These are phyloP conservation scores for Eunapius fragilis DNA, from an alignment of 37 sponge, comb jelly and placozoan species.

Conservation along the genomic window DNA sequence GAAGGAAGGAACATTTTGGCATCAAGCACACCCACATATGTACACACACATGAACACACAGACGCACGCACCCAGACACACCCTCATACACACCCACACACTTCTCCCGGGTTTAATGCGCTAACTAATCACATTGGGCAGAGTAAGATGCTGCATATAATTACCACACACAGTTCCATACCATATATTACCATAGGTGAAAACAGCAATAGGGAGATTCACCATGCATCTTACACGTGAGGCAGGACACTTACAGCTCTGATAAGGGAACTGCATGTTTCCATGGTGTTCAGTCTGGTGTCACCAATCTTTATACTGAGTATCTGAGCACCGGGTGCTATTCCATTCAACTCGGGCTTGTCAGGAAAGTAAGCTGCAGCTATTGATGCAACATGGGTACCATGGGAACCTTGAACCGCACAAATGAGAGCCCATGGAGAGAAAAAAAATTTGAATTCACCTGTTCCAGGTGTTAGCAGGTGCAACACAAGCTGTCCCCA, in stretches of 20 bases:
- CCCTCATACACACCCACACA: too few relatives aligned
- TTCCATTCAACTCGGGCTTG: conserved; percentile 79
- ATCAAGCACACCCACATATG: neutral
- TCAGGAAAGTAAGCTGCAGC: conserved; percentile 87
- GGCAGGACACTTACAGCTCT: conserved; percentile 96
- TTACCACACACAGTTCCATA: too few relatives aligned
- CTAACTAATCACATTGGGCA: too few relatives aligned
- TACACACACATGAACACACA: neutral
- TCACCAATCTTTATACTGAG: conserved; percentile 90
- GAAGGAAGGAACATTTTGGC: neutral
- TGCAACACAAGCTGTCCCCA: neutral
- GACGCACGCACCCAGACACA: too few relatives aligned
- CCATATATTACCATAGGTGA: too few relatives aligned
- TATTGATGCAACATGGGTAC: conserved; percentile 96
- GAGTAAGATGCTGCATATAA: neutral
- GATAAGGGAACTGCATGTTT: conserved; percentile 80
- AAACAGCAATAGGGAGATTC: too few relatives aligned
- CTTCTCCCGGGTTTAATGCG: too few relatives aligned
- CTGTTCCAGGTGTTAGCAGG: neutral
- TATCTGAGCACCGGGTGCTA: conserved; percentile 96
- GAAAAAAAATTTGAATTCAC: neutral
- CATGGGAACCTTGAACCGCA: conserved; percentile 79
- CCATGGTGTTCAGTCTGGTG: conserved; percentile 87
- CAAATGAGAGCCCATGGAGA: neutral
- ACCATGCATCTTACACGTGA: too few relatives aligned